Base-by-base conservation (phyloP, 2,888 invertebrate species). In the Tenthredo scrophulariae region DNA sequence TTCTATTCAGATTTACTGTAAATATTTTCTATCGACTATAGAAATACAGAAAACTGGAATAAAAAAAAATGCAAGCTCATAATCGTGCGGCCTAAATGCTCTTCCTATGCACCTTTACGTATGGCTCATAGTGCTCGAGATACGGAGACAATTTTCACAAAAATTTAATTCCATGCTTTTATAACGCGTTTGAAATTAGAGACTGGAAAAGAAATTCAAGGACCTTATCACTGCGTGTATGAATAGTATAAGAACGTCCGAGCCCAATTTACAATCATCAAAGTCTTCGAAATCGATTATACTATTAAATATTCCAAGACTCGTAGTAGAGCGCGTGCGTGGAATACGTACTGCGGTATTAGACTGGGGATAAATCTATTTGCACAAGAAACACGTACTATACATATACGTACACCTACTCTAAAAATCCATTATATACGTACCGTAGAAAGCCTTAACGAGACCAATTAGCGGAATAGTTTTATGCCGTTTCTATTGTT, bases 381-480 rank as follows among this genome's bases (percentile, higher is more conserved):
- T 80, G 79, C 79, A 80, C 79, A 80, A 80, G 50, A 62, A 80
- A 80, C 62, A 80, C 62, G 62, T 29, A 7, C 9, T 22, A 15
- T 29, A 29, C 29, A 2, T 37, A 37, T 37, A 37, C 37, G 0
- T 37, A 22, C 58, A 40, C n/a, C 5, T 50, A 22, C 58, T 80
- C 0, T 40, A 33, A 37, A 29, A 80, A 22, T 80, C 40, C 62
- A 62, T n/a, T 80, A 80, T 80, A 80, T 62, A n/a, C 4, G 6
- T 26, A 43, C 29, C 58, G 29, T 37, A 62, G 22, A 54, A 54
- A 54, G 50, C 18, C 18, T 77, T 54, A 33, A 50, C 77, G 77
- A 80, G 79, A 62, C 79, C 79, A 80, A 80, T 80, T 80, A 80
- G 79, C 46, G 40, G 33, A 62, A 80, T 58, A 29, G 62, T 62